Conservation (phyloP, 2,888 invertebrate species). For the Sinopyrophorus schimmeli region DNA sequence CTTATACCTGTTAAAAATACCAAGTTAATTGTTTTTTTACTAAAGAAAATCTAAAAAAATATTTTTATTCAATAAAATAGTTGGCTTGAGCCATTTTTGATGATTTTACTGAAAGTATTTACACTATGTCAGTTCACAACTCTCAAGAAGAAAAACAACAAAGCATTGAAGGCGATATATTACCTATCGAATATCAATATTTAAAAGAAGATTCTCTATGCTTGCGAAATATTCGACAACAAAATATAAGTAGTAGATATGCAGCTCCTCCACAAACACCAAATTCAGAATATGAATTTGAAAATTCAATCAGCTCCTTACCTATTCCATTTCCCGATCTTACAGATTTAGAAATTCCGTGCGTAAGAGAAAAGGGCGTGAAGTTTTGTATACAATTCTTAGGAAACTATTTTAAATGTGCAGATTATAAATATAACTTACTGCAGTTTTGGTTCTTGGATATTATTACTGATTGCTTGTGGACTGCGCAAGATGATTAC, state of each 20-base stretch:
- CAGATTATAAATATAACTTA: constrained; percentile 44
- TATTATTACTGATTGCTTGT: constrained; percentile 51
- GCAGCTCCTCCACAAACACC: constrained; percentile 44
- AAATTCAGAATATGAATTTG: constrained; percentile 33
- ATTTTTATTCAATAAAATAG: too few species aligned
- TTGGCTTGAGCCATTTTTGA: too few species aligned
- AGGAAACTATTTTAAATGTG: constrained; percentile 44
- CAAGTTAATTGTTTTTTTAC: too few species aligned
- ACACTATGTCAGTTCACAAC: too few species aligned
- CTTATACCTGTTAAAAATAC: too few species aligned
- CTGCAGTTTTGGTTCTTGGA: constrained; percentile 55
- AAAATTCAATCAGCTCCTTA: constrained; percentile 9
- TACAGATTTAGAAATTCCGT: constrained; percentile 41
- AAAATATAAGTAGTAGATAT: constrained; percentile 1
- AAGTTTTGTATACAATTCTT: constrained; percentile 44
- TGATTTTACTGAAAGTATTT: too few species aligned
- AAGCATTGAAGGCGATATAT: too few species aligned
- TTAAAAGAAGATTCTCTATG: constrained; percentile 13
- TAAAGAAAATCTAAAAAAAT: too few species aligned
- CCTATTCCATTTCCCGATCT: constrained; percentile 39
- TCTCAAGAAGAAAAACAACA: too few species aligned
- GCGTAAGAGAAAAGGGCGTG: constrained; percentile 47
- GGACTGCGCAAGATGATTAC: constrained; percentile 53
- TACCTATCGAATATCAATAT: not conserved
- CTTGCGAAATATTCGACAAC: not conserved